phyloP scores from a whole-genome alignment of 2,113 vertebrate species.

The Pseudorhombus dupliciocellatus region DNA sequence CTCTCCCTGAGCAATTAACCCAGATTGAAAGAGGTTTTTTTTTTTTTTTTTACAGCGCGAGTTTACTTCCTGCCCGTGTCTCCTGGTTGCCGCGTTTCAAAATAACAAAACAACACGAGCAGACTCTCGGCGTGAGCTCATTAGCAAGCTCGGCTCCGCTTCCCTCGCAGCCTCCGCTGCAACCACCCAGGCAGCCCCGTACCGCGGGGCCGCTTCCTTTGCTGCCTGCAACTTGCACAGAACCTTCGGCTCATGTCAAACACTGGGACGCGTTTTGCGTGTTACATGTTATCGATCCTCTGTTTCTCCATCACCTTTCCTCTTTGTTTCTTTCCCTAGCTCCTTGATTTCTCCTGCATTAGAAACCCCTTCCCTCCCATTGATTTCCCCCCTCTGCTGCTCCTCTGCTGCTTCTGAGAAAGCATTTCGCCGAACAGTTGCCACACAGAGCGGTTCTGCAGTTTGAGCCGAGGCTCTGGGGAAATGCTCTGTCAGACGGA shows the following conservation, averaged over 20 bases:
- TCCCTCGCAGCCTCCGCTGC: conserved; percentile 43
- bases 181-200: conserved; percentile 35
- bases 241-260: conserved; percentile 4
- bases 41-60: conserved; percentile 63
- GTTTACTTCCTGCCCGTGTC: conserved; percentile 45
- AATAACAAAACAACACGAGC: conserved; percentile 63
- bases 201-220: conserved; percentile 14
- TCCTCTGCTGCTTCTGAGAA: conserved; percentile 51
- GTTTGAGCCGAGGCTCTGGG: conserved; percentile 71
- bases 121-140: conserved; percentile 65
- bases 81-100: conserved; percentile 61
- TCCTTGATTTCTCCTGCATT: conserved; percentile 38
- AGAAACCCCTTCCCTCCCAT: conserved; percentile 45
- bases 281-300: conserved; percentile 17
- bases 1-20: conserved; percentile 75
- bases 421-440: conserved; percentile 75
- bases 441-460: conserved; percentile 63
- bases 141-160: conserved; percentile 56
- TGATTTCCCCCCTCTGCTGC: conserved; percentile 49
- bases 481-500: conserved; percentile 61
- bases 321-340: background rate
- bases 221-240: background rate
- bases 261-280: background rate
- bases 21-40: conserved; percentile 53
- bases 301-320: conserved; percentile 1